Percentiles rank a stretch among this genome's conserved stretches.
Conservation (phyloP, 1,140 invertebrate species). For the Scaptomyza pallida region DNA sequence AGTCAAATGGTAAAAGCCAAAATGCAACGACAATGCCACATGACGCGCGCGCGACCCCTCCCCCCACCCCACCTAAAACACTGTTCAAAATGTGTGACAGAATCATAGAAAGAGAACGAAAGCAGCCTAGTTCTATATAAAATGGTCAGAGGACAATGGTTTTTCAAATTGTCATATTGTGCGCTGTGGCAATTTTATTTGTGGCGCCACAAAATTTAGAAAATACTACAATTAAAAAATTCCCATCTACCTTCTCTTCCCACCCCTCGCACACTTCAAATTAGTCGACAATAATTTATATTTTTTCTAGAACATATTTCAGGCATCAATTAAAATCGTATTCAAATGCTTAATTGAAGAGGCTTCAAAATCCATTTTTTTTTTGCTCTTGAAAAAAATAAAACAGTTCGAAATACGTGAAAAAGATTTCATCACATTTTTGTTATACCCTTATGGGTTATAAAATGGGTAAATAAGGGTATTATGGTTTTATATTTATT, state of each 20-base stretch:
- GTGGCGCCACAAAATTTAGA: not conserved
- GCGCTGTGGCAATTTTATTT: not conserved
- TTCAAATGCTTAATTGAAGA: too few species aligned
- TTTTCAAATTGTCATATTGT: too few species aligned
- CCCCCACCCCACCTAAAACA: slow-evolving; percentile 38
- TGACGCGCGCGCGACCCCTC: too few species aligned
- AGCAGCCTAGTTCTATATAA: not conserved
- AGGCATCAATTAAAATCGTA: not conserved
- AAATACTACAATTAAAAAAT: not conserved
- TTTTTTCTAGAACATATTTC: not conserved
- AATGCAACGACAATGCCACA: slow-evolving; percentile 47
- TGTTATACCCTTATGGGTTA: too few species aligned
- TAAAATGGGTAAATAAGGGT: too few species aligned
- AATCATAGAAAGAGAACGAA: not conserved
- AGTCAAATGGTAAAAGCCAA: slow-evolving; percentile 75
- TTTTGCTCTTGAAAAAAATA: too few species aligned
- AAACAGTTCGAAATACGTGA: too few species aligned
- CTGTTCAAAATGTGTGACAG: slow-evolving; percentile 11
- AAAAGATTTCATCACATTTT: too few species aligned
- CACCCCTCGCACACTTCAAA: not conserved
- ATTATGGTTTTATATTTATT: too few species aligned
- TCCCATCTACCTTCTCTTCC: too few species aligned
- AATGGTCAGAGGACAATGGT: not conserved
- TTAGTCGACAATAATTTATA: slow-evolving; percentile 1
- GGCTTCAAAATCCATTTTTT: too few species aligned